phyloP scores from a whole-genome alignment of 1,140 invertebrate species.

The Coboldia fuscipes region DNA sequence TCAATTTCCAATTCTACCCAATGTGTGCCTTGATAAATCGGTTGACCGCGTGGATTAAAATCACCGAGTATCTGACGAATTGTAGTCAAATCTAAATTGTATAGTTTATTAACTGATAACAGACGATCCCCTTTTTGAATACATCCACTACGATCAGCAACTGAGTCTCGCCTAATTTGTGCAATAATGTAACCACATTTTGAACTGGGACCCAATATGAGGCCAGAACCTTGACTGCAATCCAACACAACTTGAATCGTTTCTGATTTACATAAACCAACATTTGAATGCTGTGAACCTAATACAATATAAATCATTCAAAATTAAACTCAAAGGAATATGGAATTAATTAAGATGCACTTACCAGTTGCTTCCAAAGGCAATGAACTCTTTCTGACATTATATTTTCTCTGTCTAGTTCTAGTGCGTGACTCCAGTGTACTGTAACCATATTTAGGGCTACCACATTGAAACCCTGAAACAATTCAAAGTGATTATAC shows the following conservation, averaged over 20 bases:
- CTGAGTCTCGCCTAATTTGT: constrained; percentile 17
- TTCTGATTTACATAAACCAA: constrained; percentile 16
- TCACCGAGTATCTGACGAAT: constrained; percentile 23
- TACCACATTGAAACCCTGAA: constrained; percentile 8
- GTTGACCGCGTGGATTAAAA: constrained; percentile 4
- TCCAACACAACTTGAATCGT: constrained; percentile 19
- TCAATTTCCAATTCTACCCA: constrained; percentile 51
- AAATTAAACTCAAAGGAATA: background rate
- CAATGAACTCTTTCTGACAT: constrained; percentile 18
- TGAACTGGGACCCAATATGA: constrained; percentile 10
- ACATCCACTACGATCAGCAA: constrained; percentile 37
- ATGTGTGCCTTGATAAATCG: constrained; percentile 8
- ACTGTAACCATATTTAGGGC: constrained; percentile 21
- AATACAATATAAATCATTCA: background rate
- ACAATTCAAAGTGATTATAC: too few species aligned
- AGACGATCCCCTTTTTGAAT: constrained; percentile 66
- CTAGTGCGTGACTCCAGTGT: constrained; percentile 19
- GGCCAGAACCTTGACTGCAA: constrained; percentile 18
- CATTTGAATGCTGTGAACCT: constrained; percentile 6
- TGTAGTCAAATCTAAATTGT: constrained; percentile 26
- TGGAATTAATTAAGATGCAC: background rate
- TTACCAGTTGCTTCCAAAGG: constrained; percentile 11
- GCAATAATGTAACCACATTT: constrained; percentile 12
- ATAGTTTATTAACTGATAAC: constrained; percentile 57
- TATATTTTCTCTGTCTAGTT: constrained; percentile 14